Conservation (phyloP, 2,797 vertebrate genomes). For the Bufotes viridis region DNA sequence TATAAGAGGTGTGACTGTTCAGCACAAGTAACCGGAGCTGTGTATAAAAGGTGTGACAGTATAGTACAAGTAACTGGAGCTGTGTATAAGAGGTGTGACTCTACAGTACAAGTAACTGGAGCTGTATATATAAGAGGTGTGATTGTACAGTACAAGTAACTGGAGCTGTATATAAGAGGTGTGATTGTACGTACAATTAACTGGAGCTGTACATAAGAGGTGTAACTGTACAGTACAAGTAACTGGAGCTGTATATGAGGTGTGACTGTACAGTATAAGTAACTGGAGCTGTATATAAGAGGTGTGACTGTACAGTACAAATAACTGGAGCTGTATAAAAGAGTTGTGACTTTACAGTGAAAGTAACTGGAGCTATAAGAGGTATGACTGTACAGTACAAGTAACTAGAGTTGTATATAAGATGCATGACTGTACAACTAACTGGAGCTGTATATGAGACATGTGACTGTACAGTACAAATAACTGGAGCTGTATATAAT, state of each 20-base stretch:
- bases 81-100: neutral
- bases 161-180: neutral
- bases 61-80: neutral
- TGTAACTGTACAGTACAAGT: neutral
- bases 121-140: neutral
- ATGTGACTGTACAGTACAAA: neutral
- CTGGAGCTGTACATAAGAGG: neutral
- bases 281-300: neutral
- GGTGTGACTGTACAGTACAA: neutral
- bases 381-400: neutral
- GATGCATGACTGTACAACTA: neutral
- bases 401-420: neutral
- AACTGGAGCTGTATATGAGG: neutral
- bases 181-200: neutral
- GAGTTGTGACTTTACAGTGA: neutral
- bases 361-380: neutral
- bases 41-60: neutral
- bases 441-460: neutral
- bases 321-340: neutral
- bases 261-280: neutral
- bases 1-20: neutral
- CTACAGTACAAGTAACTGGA: conserved; percentile 7
- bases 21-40: neutral
- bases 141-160: neutral
- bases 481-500: neutral